Conservation (phyloP, 2,797 vertebrate genomes). For the Macrochelys suwanniensis region DNA sequence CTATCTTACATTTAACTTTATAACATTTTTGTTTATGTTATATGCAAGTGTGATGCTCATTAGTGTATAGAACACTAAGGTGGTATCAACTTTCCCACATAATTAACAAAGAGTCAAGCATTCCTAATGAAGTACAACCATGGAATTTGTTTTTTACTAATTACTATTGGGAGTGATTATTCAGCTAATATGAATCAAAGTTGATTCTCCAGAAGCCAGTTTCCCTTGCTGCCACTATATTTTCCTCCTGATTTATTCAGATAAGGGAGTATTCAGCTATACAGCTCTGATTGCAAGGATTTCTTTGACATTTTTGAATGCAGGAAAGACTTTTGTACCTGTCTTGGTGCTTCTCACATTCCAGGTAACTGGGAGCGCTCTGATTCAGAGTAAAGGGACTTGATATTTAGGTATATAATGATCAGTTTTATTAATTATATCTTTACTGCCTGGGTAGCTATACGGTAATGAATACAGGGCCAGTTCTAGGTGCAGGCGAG, state of each 20-base stretch:
- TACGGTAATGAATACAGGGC: conserved; percentile 6
- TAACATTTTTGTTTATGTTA: background rate
- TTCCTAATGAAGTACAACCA: background rate
- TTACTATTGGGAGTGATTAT: background rate
- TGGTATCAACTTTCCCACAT: background rate
- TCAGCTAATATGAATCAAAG: background rate
- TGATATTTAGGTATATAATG: conserved; percentile 13
- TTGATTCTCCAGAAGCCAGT: background rate
- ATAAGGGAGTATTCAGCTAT: background rate
- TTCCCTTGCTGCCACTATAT: background rate
- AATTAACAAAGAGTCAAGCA: background rate
- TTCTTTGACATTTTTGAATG: conserved; percentile 25
- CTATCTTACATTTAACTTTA: background rate
- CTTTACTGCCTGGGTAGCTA: background rate
- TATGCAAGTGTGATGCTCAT: background rate
- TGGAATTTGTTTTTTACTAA: background rate
- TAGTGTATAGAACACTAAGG: background rate
- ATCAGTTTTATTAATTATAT: conserved; percentile 19
- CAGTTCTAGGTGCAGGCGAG: background rate
- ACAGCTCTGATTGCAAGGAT: background rate
- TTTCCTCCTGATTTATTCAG: background rate
- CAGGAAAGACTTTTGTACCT: background rate
- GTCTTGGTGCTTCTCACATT: conserved; percentile 6
- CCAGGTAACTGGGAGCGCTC: conserved; percentile 10
- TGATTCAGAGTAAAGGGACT: background rate